Evolutionary conservation across 1,140 invertebrate genomes (phyloP), one percentile per base, ranked within the genome.

Genomic region (Leptopilina boulardi): DNA sequence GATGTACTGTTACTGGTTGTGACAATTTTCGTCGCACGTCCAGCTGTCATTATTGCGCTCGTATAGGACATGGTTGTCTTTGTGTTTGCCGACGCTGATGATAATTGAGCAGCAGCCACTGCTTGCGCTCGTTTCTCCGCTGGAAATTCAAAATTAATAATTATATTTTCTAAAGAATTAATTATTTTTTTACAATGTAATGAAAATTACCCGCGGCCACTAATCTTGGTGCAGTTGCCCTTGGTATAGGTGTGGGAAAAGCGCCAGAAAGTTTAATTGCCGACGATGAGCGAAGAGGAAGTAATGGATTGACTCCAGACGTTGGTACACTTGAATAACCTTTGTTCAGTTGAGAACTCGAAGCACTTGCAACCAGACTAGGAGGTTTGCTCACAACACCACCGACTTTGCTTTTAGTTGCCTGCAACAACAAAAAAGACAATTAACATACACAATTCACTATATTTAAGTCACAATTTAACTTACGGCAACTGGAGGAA

Each of bases 1-100:
- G 91, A 90, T 2, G 91, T 89, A 23, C 83, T 89, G 10, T 91
- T 89, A 23, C 83, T 89, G 10, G 89, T 91, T 15, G 91, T 89
- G 9, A 91, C 88, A 26, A 91, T 86, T 80, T 91, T 91, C 21
- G 91, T 89, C 71, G 89, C 83, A 80, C 92, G 86, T 41, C 91
- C 90, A 10, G 91, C 87, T 2, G 92, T 92, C 92, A 93, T 93
- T 70, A 94, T 93, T 70, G 93, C 93, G 75, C 91, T 92, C 18
- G 93, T 93, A 79, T 94, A 93, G 2, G 93, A 93, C 91, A 93
- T 93, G 23, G 93, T 94, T 66, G 92, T 93, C 81, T 93, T 93
- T n/a, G 92, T 93, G 77, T 89, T 91, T 38, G 34, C 34, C 6
- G 91, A 90, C 26, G 85, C 86, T 13, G 92, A 89, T 74, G 91